Percentiles rank a stretch among this genome's conserved stretches.
Conservation (phyloP, 2,888 invertebrate genomes). For the Hetaerina titia region DNA sequence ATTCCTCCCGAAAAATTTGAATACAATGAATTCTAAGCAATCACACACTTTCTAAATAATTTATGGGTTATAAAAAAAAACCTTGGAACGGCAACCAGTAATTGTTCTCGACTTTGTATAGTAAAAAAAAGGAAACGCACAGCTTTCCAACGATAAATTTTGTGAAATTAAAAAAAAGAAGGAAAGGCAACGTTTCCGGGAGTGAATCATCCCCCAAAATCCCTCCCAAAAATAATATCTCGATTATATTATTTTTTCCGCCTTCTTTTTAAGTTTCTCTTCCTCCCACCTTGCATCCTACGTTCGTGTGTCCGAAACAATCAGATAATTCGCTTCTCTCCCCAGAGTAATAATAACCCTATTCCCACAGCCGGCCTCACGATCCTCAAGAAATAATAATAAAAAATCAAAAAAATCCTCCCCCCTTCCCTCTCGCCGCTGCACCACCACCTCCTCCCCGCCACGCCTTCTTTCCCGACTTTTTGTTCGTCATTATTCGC, state of each 20-base stretch:
- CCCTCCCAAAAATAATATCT: not conserved
- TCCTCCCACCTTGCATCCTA: not conserved
- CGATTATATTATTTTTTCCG: not conserved
- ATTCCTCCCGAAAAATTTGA: not conserved
- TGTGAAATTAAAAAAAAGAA: not conserved
- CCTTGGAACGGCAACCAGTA: not conserved
- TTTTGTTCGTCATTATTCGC: not conserved
- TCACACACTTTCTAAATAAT: not conserved
- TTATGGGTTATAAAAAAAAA: not conserved
- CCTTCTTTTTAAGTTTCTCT: not conserved
- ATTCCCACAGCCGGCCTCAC: not conserved
- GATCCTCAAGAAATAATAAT: no score
- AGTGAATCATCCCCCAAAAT: constrained; percentile 2
- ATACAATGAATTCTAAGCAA: not conserved
- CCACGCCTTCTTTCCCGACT: not conserved
- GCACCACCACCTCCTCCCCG: not conserved
- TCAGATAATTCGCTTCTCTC: not conserved
- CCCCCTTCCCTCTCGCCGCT: not conserved
- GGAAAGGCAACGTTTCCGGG: not conserved
- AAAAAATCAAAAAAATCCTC: not conserved
- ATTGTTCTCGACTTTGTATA: not conserved
- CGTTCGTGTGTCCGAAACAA: not conserved
- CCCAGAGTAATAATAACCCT: not conserved
- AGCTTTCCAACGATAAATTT: not conserved
- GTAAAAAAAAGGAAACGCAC: not conserved